Evolutionary conservation across 1,140 invertebrate genomes (phyloP), one percentile per base, ranked within the genome.

Genomic region (Caerostris darwini): DNA sequence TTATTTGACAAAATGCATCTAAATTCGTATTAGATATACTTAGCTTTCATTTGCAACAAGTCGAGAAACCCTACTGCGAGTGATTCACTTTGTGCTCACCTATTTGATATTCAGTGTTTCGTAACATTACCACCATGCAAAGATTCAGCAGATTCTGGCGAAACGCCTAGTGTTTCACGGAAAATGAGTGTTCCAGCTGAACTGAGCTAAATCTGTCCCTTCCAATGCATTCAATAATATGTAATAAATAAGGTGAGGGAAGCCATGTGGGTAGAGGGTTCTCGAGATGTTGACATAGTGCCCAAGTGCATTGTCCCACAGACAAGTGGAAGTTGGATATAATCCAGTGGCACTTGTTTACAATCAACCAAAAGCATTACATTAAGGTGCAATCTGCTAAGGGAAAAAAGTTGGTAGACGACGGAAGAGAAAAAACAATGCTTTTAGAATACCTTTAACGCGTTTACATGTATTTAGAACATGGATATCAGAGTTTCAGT

Each of bases 271-370:
- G 57, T 17, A 58, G 71, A 12, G 59, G 67, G 53, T 34, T 91
- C 71, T 91, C 54, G 50, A 90, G 64, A 77, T 17, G 64, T 61
- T 91, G 90, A 91, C 58, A 82, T 82, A 19, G 3, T 81, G 88
- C 88, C 69, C 88, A 90, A 90, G 88, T 81, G 90, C 90, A 91
- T 81, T 82, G 90, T 81, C n/a, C 71, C 69, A 90, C 53, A 77
- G 57, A 81, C 77, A 91, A 91, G 90, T 91, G 77, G 77, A 81
- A 58, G 77, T 81, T 91, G 90, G 90, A 91, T 17, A 53, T 3
- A 34, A 4, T 91, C 90, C 90, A 91, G 71, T 59, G 67, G 57
- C 64, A 77, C 69, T 81, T 91, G 90, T 91, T 81, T 91, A 77
- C 71, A 12, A 77, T 77, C 50, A 77, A 12, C 34, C 7, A 50